Conservation (phyloP, 2,113 vertebrate genomes). For the Gallinago undulata region DNA sequence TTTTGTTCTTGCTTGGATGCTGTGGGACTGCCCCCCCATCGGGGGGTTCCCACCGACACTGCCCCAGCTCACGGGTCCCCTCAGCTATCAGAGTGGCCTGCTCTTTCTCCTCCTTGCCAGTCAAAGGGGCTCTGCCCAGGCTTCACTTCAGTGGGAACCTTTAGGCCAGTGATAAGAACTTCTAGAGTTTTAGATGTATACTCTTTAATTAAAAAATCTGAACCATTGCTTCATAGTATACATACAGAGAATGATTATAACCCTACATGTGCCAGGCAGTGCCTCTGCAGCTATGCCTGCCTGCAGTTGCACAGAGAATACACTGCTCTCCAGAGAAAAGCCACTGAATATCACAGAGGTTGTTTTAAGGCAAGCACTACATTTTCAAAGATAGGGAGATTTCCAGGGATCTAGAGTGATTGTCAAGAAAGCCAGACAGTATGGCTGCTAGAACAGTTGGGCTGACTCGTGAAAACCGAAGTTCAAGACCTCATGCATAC, state of each 20-base stretch:
- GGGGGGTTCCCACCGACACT: background rate
- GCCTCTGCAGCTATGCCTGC: background rate
- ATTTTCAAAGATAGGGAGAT: background rate
- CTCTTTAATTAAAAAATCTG: background rate
- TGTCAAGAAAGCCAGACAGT: background rate
- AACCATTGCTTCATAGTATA: background rate
- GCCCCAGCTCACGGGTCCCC: fast-evolving
- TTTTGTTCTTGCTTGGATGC: background rate
- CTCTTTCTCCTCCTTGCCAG: background rate
- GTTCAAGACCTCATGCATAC: background rate
- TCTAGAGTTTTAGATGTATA: background rate
- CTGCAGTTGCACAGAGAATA: background rate
- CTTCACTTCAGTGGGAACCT: background rate
- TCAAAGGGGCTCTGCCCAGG: background rate
- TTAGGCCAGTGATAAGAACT: background rate
- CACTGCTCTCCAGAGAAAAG: background rate
- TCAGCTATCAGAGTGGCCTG: background rate
- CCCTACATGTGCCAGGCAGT: background rate
- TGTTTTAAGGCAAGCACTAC: background rate
- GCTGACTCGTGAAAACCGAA: background rate
- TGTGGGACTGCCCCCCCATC: fast-evolving
- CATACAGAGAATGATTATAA: background rate
- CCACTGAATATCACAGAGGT: background rate
- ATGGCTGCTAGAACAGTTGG: background rate
- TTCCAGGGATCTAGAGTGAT: background rate